Evolutionary conservation across 2,797 vertebrate species (phyloP), one percentile per base, ranked within the genome.

Genomic region (Dendrocincla fuliginosa): DNA sequence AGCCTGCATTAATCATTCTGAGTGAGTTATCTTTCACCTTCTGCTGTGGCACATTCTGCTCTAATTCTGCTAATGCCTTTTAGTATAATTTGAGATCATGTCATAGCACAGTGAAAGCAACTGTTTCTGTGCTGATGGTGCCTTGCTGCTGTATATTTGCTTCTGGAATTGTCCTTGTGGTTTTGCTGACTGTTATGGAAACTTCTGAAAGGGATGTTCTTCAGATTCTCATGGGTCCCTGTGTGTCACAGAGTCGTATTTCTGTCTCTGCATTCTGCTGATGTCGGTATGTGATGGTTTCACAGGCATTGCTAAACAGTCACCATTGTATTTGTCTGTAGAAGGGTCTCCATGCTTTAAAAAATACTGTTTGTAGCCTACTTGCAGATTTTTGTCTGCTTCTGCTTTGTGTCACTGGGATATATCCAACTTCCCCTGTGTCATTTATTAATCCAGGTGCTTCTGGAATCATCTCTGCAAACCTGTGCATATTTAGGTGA

Each of bases 1-100:
- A 64, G 84, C 7, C 50, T 89, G 82, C 81, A 81, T 93, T 93
- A 93, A 95, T 95, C 18, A 81, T 70, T 89, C 75, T 11, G 71
- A 91, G 84, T 60, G 52, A 23, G 73, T 91, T 92, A 84, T 91
- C 84, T 86, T 84, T 94, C 87, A 89, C 84, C 55, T 91, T 92
- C 75, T 89, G 59, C 76, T 84, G 52, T 25, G 13, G 61, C 83
- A 91, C 65, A 59, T 75, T 91, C 82, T 93, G 46, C 53, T 95
- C 23, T 81, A 89, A 92, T 96, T 89, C 82, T 91, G 57, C 69
- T 88, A 93, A 94, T 92, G 70, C 82, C 70, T 92, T 88, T 90
- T 47, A 60, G 16, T 81, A 46, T 96, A 88, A 96, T 92, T 92
- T 93, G 33, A 87, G 84, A 80, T 53, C 0, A 42, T 69, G 76